A percentile compares a stretch with the other conserved stretches of the same genome.
These are phyloP conservation scores for Andricus quercusramuli DNA, from an alignment of 2,888 invertebrate genomes.

Conservation along the genomic window DNA sequence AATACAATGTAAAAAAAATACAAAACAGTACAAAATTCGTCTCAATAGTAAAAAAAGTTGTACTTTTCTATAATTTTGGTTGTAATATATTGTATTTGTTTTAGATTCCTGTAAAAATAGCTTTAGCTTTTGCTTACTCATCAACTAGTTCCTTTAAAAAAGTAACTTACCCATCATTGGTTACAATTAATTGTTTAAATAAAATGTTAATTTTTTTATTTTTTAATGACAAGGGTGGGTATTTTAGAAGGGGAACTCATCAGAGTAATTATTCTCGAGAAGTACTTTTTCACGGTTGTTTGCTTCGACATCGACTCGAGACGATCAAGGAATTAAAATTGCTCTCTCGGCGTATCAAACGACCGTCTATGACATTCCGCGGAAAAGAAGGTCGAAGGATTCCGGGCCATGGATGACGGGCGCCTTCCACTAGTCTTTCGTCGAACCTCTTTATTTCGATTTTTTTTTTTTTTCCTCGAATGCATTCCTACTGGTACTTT, in stretches of 20 bases:
- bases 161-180: too few relatives aligned
- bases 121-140: too few relatives aligned
- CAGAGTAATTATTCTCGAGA: slow-evolving; percentile 23
- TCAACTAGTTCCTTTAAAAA: too few relatives aligned
- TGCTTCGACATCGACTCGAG: background rate
- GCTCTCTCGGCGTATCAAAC: slow-evolving; percentile 34
- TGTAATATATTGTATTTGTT: too few relatives aligned
- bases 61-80: too few relatives aligned
- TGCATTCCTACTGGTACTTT: slow-evolving; percentile 21
- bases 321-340: slow-evolving; percentile 38
- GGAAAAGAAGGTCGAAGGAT: slow-evolving; percentile 36
- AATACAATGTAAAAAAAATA: too few relatives aligned
- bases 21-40: too few relatives aligned
- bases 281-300: slow-evolving; percentile 39
- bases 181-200: too few relatives aligned
- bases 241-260: background rate
- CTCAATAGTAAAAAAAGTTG: too few relatives aligned
- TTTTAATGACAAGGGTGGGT: background rate
- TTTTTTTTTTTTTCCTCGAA: background rate
- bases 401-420: slow-evolving; percentile 19
- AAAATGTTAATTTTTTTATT: background rate
- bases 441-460: slow-evolving; percentile 31
- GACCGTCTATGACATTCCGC: slow-evolving; percentile 25
- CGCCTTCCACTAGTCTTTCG: slow-evolving; percentile 23
- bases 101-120: too few relatives aligned